Evolutionary conservation across 2,888 invertebrate genomes (phyloP).

Genomic region (Drosophila pegasa): DNA sequence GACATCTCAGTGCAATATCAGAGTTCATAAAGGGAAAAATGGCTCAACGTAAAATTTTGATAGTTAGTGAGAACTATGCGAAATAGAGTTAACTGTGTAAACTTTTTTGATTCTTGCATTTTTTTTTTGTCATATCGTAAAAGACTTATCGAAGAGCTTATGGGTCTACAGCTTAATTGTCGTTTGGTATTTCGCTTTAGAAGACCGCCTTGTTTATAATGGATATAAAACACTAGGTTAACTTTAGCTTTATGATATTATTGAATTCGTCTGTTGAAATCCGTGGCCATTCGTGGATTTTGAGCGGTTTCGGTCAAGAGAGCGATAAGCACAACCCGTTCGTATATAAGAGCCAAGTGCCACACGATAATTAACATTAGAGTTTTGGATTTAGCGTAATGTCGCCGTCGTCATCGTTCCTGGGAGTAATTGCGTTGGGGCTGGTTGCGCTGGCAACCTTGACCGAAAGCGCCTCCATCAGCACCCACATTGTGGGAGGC

Average conservation of each 20-base stretch:
- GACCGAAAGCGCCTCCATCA: slow-evolving; percentile 37
- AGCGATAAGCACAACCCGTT: slow-evolving; percentile 55
- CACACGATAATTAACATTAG: slow-evolving; percentile 10
- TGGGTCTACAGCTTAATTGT: slow-evolving; percentile 37
- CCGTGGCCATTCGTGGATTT: slow-evolving; percentile 54
- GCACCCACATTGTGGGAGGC: slow-evolving; percentile 67
- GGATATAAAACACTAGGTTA: slow-evolving; percentile 68
- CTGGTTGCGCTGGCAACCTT: slow-evolving; percentile 34
- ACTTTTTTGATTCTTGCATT: neutral
- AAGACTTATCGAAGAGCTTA: slow-evolving; percentile 56
- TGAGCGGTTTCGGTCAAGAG: slow-evolving; percentile 30
- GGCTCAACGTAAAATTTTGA: slow-evolving; percentile 18
- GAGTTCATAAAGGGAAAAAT: slow-evolving; percentile 26
- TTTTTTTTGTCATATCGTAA: slow-evolving; percentile 27
- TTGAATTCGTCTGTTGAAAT: slow-evolving; percentile 60
- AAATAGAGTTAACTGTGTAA: neutral
- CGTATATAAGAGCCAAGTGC: slow-evolving; percentile 44
- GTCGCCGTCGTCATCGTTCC: slow-evolving; percentile 22
- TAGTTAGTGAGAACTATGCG: slow-evolving; percentile 1
- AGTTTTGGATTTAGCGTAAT: slow-evolving; percentile 33
- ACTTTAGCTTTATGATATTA: slow-evolving; percentile 68
- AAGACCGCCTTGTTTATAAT: slow-evolving; percentile 76
- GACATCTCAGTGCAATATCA: slow-evolving; percentile 21
- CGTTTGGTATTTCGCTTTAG: slow-evolving; percentile 51
- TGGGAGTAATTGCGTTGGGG: slow-evolving; percentile 43